Evolutionary conservation across 2,888 invertebrate genomes (phyloP).

Genomic region (Gortyna flavago): DNA sequence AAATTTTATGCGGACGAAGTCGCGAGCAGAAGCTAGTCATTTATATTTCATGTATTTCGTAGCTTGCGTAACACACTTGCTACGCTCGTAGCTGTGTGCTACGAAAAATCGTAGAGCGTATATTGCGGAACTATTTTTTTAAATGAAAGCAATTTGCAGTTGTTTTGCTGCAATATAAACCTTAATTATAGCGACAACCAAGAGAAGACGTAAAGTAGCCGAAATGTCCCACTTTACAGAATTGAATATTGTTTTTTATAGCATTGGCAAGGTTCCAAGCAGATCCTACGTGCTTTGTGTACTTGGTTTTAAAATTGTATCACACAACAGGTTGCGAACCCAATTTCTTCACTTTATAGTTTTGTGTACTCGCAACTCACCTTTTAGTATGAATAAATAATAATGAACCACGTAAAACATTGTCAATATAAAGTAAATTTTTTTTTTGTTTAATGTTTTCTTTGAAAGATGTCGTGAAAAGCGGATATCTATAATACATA

Average conservation of each 20-base stretch:
- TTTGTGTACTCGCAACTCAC: slow-evolving; percentile 20
- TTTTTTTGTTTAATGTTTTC: slow-evolving; percentile 13
- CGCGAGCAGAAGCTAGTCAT: background rate
- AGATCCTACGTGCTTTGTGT: slow-evolving; percentile 35
- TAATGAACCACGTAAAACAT: slow-evolving; percentile 1
- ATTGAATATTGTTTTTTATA: slow-evolving; percentile 47
- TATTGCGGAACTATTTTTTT: background rate
- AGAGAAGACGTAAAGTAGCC: slow-evolving; percentile 26
- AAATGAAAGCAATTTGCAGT: background rate
- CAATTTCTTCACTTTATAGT: slow-evolving; percentile 39
- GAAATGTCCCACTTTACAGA: slow-evolving; percentile 32
- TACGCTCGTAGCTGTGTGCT: slow-evolving; percentile 47
- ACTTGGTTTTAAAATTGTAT: slow-evolving; percentile 26
- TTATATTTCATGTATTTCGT: background rate
- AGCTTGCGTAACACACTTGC: background rate
- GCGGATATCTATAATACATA: no score
- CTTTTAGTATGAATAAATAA: slow-evolving; percentile 33
- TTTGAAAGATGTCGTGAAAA: background rate
- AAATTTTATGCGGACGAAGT: background rate
- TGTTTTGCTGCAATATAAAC: slow-evolving; percentile 35
- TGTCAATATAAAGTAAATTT: no score
- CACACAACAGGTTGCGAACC: slow-evolving; percentile 53
- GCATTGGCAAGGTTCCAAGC: slow-evolving; percentile 42
- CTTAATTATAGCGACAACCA: slow-evolving; percentile 25
- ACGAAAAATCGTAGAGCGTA: slow-evolving; percentile 31